Conservation (phyloP, 23 tunicate species). For the Pegea sp. region DNA sequence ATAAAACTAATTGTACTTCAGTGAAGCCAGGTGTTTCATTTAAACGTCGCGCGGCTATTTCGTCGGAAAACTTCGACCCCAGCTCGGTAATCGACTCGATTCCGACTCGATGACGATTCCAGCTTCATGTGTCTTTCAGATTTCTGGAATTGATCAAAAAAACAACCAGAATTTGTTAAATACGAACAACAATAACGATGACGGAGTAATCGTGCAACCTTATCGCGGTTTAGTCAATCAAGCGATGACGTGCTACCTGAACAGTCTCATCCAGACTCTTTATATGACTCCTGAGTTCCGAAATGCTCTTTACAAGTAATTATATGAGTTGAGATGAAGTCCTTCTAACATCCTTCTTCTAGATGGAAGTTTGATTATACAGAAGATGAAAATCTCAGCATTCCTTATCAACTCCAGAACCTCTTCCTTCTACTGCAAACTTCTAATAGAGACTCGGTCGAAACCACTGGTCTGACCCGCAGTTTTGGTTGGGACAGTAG, state of each 20-base stretch:
- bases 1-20: too few relatives aligned
- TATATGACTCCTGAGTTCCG: slow-evolving; percentile 87
- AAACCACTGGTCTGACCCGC: slow-evolving; percentile 61
- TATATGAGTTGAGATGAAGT: background rate
- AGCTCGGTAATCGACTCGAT: too few relatives aligned
- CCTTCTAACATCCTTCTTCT: background rate
- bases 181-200: too few relatives aligned
- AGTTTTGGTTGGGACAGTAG: slow-evolving; percentile 95
- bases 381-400: slow-evolving; percentile 31
- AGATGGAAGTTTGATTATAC: slow-evolving; percentile 45
- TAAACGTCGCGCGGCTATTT: too few relatives aligned
- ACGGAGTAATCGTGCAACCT: too few relatives aligned
- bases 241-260: slow-evolving; percentile 81
- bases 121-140: too few relatives aligned
- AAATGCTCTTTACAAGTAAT: slow-evolving; percentile 56
- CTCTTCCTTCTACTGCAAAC: slow-evolving; percentile 70
- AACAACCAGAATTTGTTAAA: too few relatives aligned
- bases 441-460: slow-evolving; percentile 49
- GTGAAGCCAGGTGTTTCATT: too few relatives aligned
- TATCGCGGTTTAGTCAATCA: slow-evolving; percentile 87
- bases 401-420: slow-evolving; percentile 60
- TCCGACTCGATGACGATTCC: too few relatives aligned
- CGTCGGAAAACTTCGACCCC: too few relatives aligned
- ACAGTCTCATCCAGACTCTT: slow-evolving; percentile 73
- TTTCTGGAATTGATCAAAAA: too few relatives aligned